phyloP scores from a whole-genome alignment of 2,113 vertebrate species.

The Chionodraco myersi region DNA sequence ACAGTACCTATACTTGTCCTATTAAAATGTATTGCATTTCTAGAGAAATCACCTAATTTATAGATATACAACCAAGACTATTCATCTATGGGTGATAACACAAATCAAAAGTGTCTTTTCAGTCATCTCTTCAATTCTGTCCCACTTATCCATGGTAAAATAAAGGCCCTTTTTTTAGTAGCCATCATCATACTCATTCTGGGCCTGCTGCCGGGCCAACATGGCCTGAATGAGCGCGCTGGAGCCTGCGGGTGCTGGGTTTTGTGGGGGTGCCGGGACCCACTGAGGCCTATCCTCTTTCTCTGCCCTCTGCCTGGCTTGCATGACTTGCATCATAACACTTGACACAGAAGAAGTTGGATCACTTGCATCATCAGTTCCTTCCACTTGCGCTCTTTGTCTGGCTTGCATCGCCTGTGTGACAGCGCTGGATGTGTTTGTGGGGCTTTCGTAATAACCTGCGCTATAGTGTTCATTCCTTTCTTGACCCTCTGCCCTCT shows the following conservation, averaged over 20 bases:
- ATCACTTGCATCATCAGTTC: not conserved
- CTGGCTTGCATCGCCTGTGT: conserved; percentile 46
- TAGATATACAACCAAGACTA: not conserved
- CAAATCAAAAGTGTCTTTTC: not conserved
- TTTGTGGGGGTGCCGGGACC: conserved; percentile 31
- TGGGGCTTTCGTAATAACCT: conserved; percentile 18
- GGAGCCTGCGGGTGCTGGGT: conserved; percentile 46
- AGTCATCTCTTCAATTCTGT: not conserved
- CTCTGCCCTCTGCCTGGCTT: conserved; percentile 67
- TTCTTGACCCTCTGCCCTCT: conserved; percentile 18
- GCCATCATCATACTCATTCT: conserved; percentile 79
- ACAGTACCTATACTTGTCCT: not conserved
- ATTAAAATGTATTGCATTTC: not conserved
- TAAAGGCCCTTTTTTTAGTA: conserved; percentile 61
- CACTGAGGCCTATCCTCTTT: conserved; percentile 47
- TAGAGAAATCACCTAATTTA: not conserved
- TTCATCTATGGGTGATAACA: not conserved
- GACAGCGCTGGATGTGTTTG: conserved; percentile 17
- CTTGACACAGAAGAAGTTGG: conserved; percentile 32
- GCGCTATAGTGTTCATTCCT: conserved; percentile 9
- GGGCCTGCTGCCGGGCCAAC: conserved; percentile 76
- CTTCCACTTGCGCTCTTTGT: conserved; percentile 37
- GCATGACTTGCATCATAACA: conserved; percentile 72
- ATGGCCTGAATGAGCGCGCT: conserved; percentile 83
- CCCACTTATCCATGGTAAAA: not conserved